Evolutionary conservation across 2,888 invertebrate species (phyloP), one percentile per base, ranked within the genome.

Genomic region (Germaria angustata): DNA sequence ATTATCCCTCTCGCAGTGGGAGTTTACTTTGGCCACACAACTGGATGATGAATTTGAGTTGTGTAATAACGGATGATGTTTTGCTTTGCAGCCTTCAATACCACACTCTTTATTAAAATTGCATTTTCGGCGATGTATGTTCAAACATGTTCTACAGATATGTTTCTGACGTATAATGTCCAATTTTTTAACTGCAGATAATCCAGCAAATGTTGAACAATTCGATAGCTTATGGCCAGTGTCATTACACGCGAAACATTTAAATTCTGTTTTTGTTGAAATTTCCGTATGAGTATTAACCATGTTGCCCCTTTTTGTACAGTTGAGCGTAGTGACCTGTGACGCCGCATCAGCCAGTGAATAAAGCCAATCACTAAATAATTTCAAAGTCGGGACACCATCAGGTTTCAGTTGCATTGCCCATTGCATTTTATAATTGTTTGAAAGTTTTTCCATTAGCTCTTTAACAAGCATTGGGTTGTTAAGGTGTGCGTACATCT

Each of bases 401-500:
- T 24, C 24, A 13, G 69, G 41, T 13, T 69, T 69, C n/a, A n/a
- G n/a, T n/a, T n/a, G n/a, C n/a, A n/a, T n/a, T 28, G 65, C 76
- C 44, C 65, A 78, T n/a, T 66, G 75, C 61, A 76, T 34, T 46
- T 76, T 76, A 15, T 66, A 59, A 36, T 24, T 46, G 32, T 57
- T 68, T 0, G 76, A 68, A n/a, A 76, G 49, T 41, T 68, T 57
- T 6, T 76, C 76, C 59, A 77, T 46, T 59, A 77, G 51, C 61
- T 61, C 76, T 13, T 77, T 59, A 0, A 68, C 66, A 8, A 77
- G 28, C 61, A 68, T 51, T 36, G 68, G 59, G 68, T 77, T 68
- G 20, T 77, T 44, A n/a, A 69, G 32, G 8, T 77, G 69, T 20
- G 24, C 61, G 4, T 59, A 2, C 39, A 76, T 51, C 4, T 76